Conservation (phyloP, 2,888 invertebrate genomes). For the Ceramica pisi region DNA sequence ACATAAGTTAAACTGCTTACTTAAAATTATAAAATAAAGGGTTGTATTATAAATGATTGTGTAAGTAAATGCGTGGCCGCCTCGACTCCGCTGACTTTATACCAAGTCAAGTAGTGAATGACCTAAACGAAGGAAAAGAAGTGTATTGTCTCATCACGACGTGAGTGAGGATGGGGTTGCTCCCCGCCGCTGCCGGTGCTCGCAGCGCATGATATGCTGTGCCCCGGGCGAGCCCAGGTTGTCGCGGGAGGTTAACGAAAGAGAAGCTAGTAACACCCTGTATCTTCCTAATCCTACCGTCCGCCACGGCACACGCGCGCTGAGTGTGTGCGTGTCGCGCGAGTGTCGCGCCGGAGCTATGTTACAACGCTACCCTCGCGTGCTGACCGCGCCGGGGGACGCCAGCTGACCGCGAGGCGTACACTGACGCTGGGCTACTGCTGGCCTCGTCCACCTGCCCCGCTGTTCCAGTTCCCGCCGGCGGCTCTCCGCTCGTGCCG, state of each 20-base stretch:
- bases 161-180: slow-evolving; percentile 47
- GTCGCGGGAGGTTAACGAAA: slow-evolving; percentile 56
- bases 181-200: slow-evolving; percentile 23
- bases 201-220: slow-evolving; percentile 17
- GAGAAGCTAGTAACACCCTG: slow-evolving; percentile 86
- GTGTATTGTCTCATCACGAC: slow-evolving; percentile 46
- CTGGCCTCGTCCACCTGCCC: background rate
- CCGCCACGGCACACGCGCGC: slow-evolving; percentile 64
- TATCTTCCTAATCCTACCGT: slow-evolving; percentile 77
- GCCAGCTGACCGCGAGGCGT: background rate
- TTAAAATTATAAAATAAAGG: slow-evolving; percentile 22
- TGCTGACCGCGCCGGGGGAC: slow-evolving; percentile 57
- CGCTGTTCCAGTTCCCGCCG: background rate
- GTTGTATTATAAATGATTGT: background rate
- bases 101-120: slow-evolving; percentile 8
- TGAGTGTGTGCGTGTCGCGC: background rate
- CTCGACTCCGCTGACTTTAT: slow-evolving; percentile 3
- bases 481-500: slow-evolving; percentile 2
- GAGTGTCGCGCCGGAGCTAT: slow-evolving; percentile 64
- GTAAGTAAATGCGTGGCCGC: slow-evolving; percentile 9
- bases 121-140: slow-evolving; percentile 23
- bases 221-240: slow-evolving; percentile 30
- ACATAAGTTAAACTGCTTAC: slow-evolving; percentile 16
- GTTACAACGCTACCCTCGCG: slow-evolving; percentile 57
- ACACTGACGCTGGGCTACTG: background rate